These are phyloP conservation scores for Lymantria dispar DNA, from an alignment of 2,888 invertebrate genomes.

Conservation along the genomic window DNA sequence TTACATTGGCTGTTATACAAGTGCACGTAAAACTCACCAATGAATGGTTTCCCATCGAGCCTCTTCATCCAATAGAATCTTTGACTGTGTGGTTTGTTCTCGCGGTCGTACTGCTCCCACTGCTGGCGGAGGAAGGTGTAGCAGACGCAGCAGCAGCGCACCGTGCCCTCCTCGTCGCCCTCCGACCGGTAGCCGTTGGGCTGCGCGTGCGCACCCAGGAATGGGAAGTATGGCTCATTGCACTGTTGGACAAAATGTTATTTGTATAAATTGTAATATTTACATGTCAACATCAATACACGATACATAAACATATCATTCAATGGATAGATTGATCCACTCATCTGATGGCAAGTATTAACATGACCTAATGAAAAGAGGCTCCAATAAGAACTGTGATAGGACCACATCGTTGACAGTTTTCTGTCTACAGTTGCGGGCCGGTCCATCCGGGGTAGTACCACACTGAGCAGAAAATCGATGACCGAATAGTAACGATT, in stretches of 20 bases:
- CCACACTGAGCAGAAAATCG: too few relatives aligned
- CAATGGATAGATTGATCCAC: neutral
- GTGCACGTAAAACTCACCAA: slow-evolving; percentile 67
- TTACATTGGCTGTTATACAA: too few relatives aligned
- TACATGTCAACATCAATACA: neutral
- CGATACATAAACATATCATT: neutral
- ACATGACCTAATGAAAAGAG: too few relatives aligned
- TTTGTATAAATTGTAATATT: neutral
- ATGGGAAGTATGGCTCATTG: slow-evolving; percentile 94
- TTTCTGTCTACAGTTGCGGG: too few relatives aligned
- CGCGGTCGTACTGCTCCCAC: slow-evolving; percentile 95
- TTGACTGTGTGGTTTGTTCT: slow-evolving; percentile 92
- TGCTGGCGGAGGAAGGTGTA: slow-evolving; percentile 93
- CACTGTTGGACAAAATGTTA: slow-evolving; percentile 38
- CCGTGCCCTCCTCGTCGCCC: slow-evolving; percentile 75
- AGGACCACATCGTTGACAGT: too few relatives aligned
- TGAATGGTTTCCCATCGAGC: slow-evolving; percentile 94
- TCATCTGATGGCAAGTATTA: too few relatives aligned
- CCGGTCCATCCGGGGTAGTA: too few relatives aligned
- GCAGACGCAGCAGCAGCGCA: slow-evolving; percentile 92
- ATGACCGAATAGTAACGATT: too few relatives aligned
- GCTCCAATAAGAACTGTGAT: too few relatives aligned
- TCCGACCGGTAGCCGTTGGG: slow-evolving; percentile 88
- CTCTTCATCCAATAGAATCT: slow-evolving; percentile 96
- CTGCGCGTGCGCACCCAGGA: slow-evolving; percentile 93